A percentile compares a stretch with the other conserved stretches of the same genome.
Evolutionary conservation across 2,888 invertebrate species (phyloP).

Genomic region (Odontothrips loti): DNA sequence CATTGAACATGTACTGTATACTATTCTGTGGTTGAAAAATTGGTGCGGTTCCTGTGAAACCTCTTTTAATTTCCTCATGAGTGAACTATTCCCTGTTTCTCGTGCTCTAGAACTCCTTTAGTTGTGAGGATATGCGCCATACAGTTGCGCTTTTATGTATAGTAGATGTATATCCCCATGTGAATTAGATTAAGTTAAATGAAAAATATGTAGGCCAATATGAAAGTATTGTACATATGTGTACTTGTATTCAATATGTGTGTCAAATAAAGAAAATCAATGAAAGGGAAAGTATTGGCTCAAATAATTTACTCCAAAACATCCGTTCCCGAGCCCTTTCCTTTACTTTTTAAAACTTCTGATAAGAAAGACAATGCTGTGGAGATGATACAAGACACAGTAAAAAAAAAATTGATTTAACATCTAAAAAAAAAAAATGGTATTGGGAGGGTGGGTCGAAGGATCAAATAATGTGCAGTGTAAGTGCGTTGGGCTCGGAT

Average conservation of each 20-base stretch:
- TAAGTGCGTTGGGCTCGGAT: too few species aligned
- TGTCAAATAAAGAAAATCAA: background rate
- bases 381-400: too few species aligned
- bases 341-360: too few species aligned
- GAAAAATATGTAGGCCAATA: background rate
- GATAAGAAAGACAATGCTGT: too few species aligned
- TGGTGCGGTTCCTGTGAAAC: too few species aligned
- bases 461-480: too few species aligned
- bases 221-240: slow-evolving; percentile 10
- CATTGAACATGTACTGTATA: background rate
- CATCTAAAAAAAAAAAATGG: too few species aligned
- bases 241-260: background rate
- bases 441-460: too few species aligned
- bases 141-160: background rate
- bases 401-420: too few species aligned
- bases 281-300: background rate
- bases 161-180: background rate
- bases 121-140: background rate
- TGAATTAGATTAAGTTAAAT: background rate
- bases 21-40: background rate
- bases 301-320: too few species aligned
- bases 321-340: too few species aligned
- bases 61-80: too few species aligned
- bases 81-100: background rate
- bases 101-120: background rate